Evolutionary conservation across 92 coral and sea anemone genomes (phyloP).

Genomic region (Actinernus sp.): DNA sequence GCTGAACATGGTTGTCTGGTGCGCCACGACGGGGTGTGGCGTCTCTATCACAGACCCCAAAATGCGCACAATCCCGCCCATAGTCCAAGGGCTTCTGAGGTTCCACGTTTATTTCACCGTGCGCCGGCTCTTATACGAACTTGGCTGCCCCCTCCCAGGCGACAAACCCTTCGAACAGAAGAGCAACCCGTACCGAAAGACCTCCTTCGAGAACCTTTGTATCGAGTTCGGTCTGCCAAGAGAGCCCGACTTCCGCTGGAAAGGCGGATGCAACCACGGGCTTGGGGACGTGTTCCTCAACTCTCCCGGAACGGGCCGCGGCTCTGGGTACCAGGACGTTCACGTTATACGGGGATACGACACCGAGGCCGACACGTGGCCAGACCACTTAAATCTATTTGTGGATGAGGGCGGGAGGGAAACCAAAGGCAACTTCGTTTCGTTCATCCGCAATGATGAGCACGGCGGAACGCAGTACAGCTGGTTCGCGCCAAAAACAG

Average conservation of each 20-base stretch:
- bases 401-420: constrained; percentile 27
- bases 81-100: neutral
- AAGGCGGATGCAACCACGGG: no score
- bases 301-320: no score
- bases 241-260: no score
- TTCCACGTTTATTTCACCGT: constrained; percentile 11
- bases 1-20: constrained; percentile 9
- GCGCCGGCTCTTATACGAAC: neutral
- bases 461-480: constrained; percentile 22
- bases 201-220: constrained; percentile 5
- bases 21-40: constrained; percentile 34
- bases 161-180: neutral
- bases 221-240: no score
- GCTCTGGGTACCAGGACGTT: no score
- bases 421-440: constrained; percentile 1
- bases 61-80: no score
- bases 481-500: neutral
- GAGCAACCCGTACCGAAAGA: neutral
- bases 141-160: neutral
- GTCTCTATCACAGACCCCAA: constrained; percentile 1
- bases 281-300: no score
- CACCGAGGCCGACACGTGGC: no score
- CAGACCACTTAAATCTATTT: neutral
- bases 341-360: no score
- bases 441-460: constrained; percentile 4